These are phyloP conservation scores for Oreochromis tanganicae DNA, from an alignment of 2,113 vertebrate species.

Conservation along the genomic window DNA sequence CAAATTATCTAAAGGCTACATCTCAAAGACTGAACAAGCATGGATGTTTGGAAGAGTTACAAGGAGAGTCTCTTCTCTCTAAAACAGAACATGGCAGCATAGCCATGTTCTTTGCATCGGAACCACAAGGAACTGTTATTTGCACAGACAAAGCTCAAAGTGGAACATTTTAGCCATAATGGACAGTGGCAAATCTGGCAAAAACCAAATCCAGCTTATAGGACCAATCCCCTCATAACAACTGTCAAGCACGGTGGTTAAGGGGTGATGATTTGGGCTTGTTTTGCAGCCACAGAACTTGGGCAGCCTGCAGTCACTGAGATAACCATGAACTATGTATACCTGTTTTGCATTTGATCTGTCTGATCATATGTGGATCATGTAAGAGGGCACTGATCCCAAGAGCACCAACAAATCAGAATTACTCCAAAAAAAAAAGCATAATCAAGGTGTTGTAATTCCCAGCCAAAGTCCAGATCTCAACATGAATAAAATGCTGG, in stretches of 20 bases:
- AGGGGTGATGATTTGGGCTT: not conserved
- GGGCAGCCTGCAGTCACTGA: fast-evolving
- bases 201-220: not conserved
- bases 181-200: not conserved
- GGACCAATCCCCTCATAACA: not conserved
- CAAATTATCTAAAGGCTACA: not conserved
- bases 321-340: not conserved
- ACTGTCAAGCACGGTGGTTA: not conserved
- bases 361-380: not conserved
- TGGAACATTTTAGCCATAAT: not conserved
- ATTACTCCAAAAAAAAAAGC: not conserved
- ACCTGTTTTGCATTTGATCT: not conserved
- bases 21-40: not conserved
- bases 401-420: not conserved
- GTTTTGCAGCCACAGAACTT: not conserved
- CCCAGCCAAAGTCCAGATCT: not conserved
- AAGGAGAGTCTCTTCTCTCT: not conserved
- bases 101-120: not conserved
- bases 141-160: not conserved
- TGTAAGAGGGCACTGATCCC: not conserved
- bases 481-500: not conserved
- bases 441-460: not conserved
- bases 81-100: not conserved
- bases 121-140: not conserved
- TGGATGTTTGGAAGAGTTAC: not conserved